Conservation (phyloP, 1,140 invertebrate genomes). For the Drosophila bipectinata region DNA sequence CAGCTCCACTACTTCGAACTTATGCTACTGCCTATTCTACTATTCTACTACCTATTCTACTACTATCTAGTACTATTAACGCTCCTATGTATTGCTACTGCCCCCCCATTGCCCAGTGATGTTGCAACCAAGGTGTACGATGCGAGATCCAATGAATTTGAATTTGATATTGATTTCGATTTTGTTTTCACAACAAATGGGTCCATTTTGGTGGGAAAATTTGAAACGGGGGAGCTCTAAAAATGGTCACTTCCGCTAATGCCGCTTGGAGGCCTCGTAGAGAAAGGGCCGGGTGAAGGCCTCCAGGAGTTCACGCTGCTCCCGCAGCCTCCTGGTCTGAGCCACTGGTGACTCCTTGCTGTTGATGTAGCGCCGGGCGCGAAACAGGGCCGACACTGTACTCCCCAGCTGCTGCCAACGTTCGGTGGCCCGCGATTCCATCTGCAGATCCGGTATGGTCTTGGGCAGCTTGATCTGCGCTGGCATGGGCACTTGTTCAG, state of each 20-base stretch:
- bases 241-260: conserved; percentile 3
- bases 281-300: conserved; percentile 59
- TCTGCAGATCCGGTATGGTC: conserved; percentile 1
- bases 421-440: conserved; percentile 42
- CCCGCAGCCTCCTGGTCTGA: conserved; percentile 43
- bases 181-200: neutral
- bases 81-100: conserved; percentile 36
- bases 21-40: neutral
- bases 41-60: neutral
- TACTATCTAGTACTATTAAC: neutral
- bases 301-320: conserved; percentile 62
- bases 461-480: neutral
- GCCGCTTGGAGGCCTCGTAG: conserved; percentile 24
- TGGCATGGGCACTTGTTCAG: neutral
- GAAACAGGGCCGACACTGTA: conserved; percentile 55
- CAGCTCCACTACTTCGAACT: neutral
- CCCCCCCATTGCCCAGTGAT: conserved; percentile 59
- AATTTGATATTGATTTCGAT: conserved; percentile 36
- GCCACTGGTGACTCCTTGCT: conserved; percentile 26
- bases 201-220: neutral
- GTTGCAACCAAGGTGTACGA: conserved; percentile 9
- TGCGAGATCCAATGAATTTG: conserved; percentile 36
- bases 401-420: conserved; percentile 58
- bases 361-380: conserved; percentile 39
- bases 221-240: neutral